Evolutionary conservation across 30 jellyfish, hydroid and myxozoan genomes (phyloP), one percentile per base, ranked within the genome.

Genomic region (Turritopsis dohrnii): DNA sequence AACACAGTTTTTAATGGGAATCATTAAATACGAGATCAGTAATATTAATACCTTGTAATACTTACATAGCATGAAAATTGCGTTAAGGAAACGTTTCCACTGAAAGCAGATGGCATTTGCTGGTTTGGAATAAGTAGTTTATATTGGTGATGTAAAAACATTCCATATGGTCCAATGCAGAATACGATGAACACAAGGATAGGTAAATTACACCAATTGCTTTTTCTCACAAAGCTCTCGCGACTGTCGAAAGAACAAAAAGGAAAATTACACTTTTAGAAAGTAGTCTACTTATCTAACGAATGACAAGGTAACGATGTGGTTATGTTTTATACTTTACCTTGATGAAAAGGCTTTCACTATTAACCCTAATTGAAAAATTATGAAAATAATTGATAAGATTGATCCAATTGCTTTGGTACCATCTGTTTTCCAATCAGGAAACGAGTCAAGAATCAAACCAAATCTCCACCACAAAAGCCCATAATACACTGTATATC

Each of bases 61-160:
- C 77, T 0, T 69, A 69, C 77, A 69, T n/a, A 69, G 77, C 77
- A 69, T n/a, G 77, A 69, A 69, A 41, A 41, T 5, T 41, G 60
- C 13, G 60, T 41, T 13, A 13, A 41, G 5, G 60, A 41, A 69
- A 69, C 22, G 1, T 23, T 69, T 69, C 19, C 19, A 21, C 19
- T 69, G 31, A 69, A n/a, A 9, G 0, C 22, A 69, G 77, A 69
- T 13, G 60, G 60, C 60, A 41, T 41, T 13, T n/a, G n/a, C n/a
- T 41, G 60, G 5, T 41, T 9, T 69, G 77, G 77, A 7, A n/a
- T 69, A 27, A 69, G 28, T 7, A 27, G 31, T 27, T n/a, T 69
- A 21, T 69, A 69, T 27, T 69, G 77, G 19, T 69, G 77, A 27
- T 69, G 77, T n/a, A 69, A 27, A 69, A n/a, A 69, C 28, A 69